Percentiles rank a stretch among this genome's conserved stretches.
Conservation (phyloP, 1,140 invertebrate genomes). For the Drosophila kurseongensis region DNA sequence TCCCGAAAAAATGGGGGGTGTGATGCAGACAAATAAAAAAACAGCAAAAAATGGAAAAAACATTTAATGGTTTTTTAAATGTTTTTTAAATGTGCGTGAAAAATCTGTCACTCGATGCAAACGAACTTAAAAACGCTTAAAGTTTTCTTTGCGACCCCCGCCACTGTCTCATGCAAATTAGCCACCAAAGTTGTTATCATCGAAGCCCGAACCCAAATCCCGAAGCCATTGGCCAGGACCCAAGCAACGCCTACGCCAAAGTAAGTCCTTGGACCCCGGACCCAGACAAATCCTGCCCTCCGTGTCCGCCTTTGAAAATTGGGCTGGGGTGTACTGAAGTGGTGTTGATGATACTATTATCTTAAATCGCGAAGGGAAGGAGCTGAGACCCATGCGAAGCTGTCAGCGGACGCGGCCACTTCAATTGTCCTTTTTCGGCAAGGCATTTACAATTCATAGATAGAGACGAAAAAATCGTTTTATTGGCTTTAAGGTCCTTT, state of each 20-base stretch:
- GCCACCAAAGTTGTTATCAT: constrained; percentile 69
- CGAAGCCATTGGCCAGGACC: constrained; percentile 47
- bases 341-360: constrained; percentile 84
- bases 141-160: constrained; percentile 46
- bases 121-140: constrained; percentile 58
- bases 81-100: constrained; percentile 83
- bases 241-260: constrained; percentile 63
- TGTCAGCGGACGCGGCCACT: constrained; percentile 66
- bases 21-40: constrained; percentile 51
- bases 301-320: neutral
- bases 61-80: constrained; percentile 84
- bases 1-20: constrained; percentile 49
- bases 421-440: constrained; percentile 70
- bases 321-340: constrained; percentile 28
- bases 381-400: constrained; percentile 51
- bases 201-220: constrained; percentile 49
- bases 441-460: constrained; percentile 79
- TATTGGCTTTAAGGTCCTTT: constrained; percentile 84
- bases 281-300: constrained; percentile 41
- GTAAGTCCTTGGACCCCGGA: constrained; percentile 54
- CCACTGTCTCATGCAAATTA: constrained; percentile 65
- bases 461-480: constrained; percentile 79
- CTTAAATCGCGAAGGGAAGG: constrained; percentile 70
- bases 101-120: constrained; percentile 60
- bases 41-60: constrained; percentile 54